These are phyloP conservation scores for Geococcyx californianus DNA, from an alignment of 2,113 vertebrate genomes.

Conservation along the genomic window DNA sequence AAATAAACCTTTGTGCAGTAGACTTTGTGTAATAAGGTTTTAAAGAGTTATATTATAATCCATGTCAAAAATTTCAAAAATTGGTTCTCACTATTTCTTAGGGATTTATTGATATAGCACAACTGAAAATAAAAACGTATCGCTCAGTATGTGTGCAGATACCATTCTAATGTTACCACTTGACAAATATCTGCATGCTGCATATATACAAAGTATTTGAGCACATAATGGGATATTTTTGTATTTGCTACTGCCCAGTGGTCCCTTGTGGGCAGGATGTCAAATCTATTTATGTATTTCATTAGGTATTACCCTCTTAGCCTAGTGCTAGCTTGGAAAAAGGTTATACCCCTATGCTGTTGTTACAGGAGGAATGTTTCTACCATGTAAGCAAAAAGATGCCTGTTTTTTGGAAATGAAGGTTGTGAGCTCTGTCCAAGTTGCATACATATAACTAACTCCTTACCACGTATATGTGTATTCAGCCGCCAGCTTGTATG, in stretches of 20 bases:
- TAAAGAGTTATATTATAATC: neutral
- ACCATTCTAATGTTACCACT: neutral
- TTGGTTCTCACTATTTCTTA: neutral
- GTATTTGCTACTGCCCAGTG: constrained; percentile 14
- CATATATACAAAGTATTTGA: neutral
- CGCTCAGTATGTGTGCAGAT: neutral
- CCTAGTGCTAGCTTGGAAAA: neutral
- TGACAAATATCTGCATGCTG: neutral
- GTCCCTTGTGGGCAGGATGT: neutral
- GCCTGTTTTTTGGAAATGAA: neutral
- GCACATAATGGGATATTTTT: neutral
- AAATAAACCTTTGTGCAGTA: neutral
- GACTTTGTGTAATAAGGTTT: neutral
- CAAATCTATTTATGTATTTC: constrained; percentile 63
- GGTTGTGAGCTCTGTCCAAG: neutral
- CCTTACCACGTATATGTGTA: neutral
- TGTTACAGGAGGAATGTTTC: neutral
- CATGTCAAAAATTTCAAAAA: neutral
- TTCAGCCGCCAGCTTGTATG: neutral
- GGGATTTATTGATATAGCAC: neutral
- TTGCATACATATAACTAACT: neutral
- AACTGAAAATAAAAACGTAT: neutral
- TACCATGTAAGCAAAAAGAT: neutral
- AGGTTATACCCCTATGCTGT: neutral
- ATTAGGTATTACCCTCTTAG: constrained; percentile 49